Evolutionary conservation across 2,888 invertebrate species (phyloP).

Genomic region (Sinelater perroti): DNA sequence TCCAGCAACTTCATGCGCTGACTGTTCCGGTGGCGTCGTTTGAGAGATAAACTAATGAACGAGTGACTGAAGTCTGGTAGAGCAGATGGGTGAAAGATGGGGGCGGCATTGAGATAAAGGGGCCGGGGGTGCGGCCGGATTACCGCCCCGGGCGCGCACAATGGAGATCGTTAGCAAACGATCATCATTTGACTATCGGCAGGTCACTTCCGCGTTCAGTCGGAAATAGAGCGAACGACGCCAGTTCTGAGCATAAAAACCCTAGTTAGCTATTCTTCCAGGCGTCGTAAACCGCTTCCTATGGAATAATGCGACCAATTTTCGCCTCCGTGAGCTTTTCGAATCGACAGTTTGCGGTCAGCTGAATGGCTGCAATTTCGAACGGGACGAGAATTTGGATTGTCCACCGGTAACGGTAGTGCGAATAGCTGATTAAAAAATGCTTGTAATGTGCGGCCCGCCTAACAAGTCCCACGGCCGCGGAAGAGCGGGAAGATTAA

Average conservation of each 20-base stretch:
- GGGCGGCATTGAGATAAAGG: conserved; percentile 25
- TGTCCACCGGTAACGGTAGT: neutral
- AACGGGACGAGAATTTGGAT: no score
- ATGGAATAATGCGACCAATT: conserved; percentile 15
- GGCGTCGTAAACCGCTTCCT: conserved; percentile 26
- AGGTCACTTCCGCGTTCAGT: conserved; percentile 50
- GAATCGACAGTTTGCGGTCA: neutral
- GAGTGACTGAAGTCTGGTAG: conserved; percentile 33
- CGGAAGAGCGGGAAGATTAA: conserved; percentile 6
- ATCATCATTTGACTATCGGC: conserved; percentile 53
- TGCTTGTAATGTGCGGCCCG: neutral
- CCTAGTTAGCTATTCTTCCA: conserved; percentile 38
- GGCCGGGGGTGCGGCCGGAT: conserved; percentile 37
- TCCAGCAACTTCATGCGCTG: neutral
- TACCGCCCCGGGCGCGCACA: conserved; percentile 43
- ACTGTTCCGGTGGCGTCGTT: conserved; percentile 10
- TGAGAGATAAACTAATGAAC: conserved; percentile 28
- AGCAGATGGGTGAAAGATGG: conserved; percentile 29
- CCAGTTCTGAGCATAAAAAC: conserved; percentile 38
- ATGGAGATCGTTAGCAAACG: conserved; percentile 53
- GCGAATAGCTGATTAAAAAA: conserved; percentile 1
- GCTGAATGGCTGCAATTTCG: neutral
- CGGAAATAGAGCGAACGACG: conserved; percentile 47
- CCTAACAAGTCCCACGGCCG: neutral
- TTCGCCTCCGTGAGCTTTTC: conserved; percentile 10